Percentiles rank a stretch among this genome's conserved stretches.
These are phyloP conservation scores for Stenodema calcarata DNA, from an alignment of 2,888 invertebrate genomes.

Conservation along the genomic window DNA sequence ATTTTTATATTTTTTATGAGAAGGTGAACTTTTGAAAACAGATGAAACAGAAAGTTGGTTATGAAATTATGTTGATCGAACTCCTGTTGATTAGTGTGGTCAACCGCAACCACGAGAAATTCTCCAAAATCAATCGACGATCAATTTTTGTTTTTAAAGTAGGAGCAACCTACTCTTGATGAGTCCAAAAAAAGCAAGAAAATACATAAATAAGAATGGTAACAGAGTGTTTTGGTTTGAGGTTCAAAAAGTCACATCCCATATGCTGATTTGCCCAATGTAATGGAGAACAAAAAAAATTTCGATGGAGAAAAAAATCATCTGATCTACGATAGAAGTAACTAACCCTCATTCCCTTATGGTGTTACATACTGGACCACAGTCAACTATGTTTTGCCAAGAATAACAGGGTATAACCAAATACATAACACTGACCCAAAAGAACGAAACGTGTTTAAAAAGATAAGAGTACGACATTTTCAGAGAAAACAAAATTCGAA, in stretches of 20 bases:
- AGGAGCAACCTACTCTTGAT: background rate
- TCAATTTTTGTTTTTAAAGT: background rate
- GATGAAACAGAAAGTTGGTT: background rate
- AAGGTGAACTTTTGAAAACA: background rate
- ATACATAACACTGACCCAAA: background rate
- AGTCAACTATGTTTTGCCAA: background rate
- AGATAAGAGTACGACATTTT: background rate
- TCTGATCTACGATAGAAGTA: slow-evolving; percentile 18
- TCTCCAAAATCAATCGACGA: background rate
- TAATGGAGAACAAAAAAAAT: background rate
- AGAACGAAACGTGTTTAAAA: background rate
- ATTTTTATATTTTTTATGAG: too few relatives aligned
- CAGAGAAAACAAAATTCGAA: background rate
- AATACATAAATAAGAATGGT: slow-evolving; percentile 14
- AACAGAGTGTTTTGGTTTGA: slow-evolving; percentile 12
- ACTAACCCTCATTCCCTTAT: slow-evolving; percentile 33
- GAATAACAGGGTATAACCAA: slow-evolving; percentile 7
- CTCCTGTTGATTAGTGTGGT: background rate
- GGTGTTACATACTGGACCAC: slow-evolving; percentile 2
- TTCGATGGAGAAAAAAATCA: background rate
- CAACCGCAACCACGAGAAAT: background rate
- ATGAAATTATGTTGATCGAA: background rate
- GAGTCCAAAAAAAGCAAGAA: background rate
- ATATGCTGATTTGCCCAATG: background rate
- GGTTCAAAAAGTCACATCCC: background rate